These are phyloP conservation scores for Cercopithecus mona DNA, from an alignment of 2,113 vertebrate species.

Conservation along the genomic window DNA sequence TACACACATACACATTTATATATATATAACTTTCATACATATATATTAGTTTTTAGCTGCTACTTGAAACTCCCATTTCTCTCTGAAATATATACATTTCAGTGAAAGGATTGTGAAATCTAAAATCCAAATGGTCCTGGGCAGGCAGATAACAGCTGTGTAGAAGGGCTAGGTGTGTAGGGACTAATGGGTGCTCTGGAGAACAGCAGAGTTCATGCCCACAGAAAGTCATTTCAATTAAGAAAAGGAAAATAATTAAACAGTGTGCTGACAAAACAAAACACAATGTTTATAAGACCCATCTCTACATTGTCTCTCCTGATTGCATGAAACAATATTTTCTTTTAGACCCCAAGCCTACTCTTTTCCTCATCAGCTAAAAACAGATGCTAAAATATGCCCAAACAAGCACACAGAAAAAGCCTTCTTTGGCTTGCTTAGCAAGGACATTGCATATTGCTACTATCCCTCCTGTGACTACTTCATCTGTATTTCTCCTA, in stretches of 20 bases:
- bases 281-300: no score
- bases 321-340: neutral
- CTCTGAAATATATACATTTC: neutral
- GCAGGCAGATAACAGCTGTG: neutral
- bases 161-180: rapidly evolving
- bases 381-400: constrained; percentile 1
- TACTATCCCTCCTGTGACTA: neutral
- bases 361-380: neutral
- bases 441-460: neutral
- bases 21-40: neutral
- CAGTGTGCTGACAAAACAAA: neutral
- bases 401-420: neutral
- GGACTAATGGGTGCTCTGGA: neutral
- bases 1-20: no score
- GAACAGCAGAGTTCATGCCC: neutral
- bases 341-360: neutral
- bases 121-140: neutral
- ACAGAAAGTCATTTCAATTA: neutral
- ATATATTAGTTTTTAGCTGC: neutral
- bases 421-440: neutral
- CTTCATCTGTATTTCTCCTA: neutral
- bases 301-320: neutral
- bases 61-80: neutral
- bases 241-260: neutral
- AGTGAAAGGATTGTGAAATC: neutral